Evolutionary conservation across 1,140 invertebrate species (phyloP), one percentile per base, ranked within the genome.

Genomic region (Drosophila malerkotliana): DNA sequence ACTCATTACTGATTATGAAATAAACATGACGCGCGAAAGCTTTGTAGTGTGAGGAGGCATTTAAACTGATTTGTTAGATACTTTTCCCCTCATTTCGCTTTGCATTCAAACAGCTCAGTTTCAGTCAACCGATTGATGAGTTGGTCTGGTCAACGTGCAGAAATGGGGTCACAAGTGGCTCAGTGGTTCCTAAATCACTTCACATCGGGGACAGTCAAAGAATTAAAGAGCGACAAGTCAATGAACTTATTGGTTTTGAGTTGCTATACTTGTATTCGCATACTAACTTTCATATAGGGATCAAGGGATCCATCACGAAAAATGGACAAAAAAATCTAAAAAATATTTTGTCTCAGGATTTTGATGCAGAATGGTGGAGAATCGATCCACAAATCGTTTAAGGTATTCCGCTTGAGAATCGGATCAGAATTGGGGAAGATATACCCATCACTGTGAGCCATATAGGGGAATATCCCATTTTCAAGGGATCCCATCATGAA

Each of bases 1-100:
- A 88, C 83, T 77, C 83, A 83, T 88, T 88, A 87, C 69, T 72
- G 83, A 79, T 87, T 83, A 79, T 77, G 79, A 83, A 88, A 89
- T 79, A 64, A 68, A 61, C 61, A 61, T 6, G 39, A n/a, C 8
- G n/a, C 14, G 28, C 26, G 26, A 21, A 15, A 21, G 26, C 26
- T 14, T 6, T 14, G 8, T 14, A 26, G 28, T 45, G 12, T 12
- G 9, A 6, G 7, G 14, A 21, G 34, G 6, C 24, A 69, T 63
- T 45, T 78, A 69, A 74, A 72, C 68, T 47, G 74, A 81, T 82
- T 81, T 82, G 77, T 39, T 48, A 47, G 54, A 47, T 53, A 62
- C 24, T 47, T 28, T 9, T 59, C 5, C 26, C 41, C 41, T 15
- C 53, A 52, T 34, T 26, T 24, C 26, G 18, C 45, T 52, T 56